Percentiles rank a stretch among this genome's conserved stretches.
These are phyloP conservation scores for Marmota monax DNA, from an alignment of 2,113 vertebrate genomes.

Conservation along the genomic window DNA sequence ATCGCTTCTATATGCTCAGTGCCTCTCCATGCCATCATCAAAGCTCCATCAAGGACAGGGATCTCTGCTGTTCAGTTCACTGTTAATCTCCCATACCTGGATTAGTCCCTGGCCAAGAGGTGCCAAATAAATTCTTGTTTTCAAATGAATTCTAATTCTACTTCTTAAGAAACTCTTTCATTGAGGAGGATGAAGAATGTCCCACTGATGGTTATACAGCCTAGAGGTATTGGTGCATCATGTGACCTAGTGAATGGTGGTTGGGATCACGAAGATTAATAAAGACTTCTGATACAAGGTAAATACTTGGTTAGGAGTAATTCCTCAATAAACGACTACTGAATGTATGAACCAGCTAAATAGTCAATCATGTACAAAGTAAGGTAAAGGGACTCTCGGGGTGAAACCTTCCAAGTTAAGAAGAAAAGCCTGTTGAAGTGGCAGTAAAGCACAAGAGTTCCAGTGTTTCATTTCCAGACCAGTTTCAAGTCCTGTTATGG, in stretches of 20 bases:
- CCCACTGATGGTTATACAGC: no score
- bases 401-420: neutral
- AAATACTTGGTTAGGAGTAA: neutral
- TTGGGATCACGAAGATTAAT: neutral
- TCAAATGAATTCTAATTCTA: neutral
- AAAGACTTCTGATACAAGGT: neutral
- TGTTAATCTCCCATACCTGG: neutral
- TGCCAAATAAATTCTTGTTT: neutral
- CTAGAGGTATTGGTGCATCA: neutral
- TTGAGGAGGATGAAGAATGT: neutral
- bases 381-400: no score
- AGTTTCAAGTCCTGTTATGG: neutral
- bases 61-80: neutral
- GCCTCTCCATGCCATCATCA: neutral
- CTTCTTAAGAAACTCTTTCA: neutral
- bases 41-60: neutral
- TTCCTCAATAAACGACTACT: neutral
- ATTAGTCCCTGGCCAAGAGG: neutral
- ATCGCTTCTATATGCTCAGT: neutral
- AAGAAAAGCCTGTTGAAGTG: no score
- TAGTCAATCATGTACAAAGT: neutral
- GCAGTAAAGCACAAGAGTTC: neutral
- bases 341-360: neutral
- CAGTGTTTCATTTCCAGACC: neutral
- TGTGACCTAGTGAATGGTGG: fast-evolving